These are phyloP conservation scores for Xestia ashworthii DNA, from an alignment of 2,888 invertebrate species.

Conservation along the genomic window DNA sequence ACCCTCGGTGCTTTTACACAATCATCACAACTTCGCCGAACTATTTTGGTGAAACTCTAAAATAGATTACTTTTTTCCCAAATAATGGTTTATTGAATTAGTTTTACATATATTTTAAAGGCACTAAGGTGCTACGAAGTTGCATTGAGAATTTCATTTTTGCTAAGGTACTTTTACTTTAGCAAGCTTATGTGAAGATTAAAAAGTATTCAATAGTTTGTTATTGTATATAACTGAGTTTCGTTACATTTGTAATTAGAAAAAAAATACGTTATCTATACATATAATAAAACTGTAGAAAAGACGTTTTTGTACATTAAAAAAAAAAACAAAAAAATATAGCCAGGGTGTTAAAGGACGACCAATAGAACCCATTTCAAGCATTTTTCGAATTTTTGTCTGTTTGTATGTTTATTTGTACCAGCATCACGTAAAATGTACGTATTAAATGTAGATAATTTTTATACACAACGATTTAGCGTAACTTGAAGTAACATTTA, in stretches of 20 bases:
- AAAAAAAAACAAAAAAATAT: too few species aligned
- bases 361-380: too few species aligned
- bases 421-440: too few species aligned
- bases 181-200: background rate
- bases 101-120: conserved; percentile 7
- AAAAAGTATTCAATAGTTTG: background rate
- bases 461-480: too few species aligned
- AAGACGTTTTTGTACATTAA: too few species aligned
- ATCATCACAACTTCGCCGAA: conserved; percentile 30
- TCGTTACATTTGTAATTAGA: background rate
- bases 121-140: background rate
- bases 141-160: background rate
- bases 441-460: too few species aligned
- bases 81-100: conserved; percentile 17
- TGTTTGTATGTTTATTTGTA: too few species aligned
- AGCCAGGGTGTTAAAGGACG: too few species aligned
- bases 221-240: background rate
- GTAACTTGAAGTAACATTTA: too few species aligned
- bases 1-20: conserved; percentile 11
- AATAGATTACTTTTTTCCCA: conserved; percentile 19
- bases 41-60: conserved; percentile 20
- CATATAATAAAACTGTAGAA: too few species aligned
- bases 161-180: background rate
- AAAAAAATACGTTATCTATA: background rate
- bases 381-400: too few species aligned